phyloP scores from a whole-genome alignment of 2,797 vertebrate genomes.

The Rachycentron canadum region DNA sequence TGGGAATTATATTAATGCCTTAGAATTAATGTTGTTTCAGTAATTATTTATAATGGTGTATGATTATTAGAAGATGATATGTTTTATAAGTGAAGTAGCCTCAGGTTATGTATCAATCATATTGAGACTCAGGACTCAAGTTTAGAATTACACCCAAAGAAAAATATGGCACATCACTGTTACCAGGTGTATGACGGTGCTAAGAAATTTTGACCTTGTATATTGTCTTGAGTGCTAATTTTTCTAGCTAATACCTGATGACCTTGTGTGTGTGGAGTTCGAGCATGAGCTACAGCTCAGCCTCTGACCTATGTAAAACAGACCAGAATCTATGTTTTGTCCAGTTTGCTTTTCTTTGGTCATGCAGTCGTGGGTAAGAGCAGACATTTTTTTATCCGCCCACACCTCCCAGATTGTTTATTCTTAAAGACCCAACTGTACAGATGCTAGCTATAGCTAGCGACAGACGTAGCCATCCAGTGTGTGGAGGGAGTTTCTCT shows the following conservation, averaged over 20 bases:
- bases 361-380: too few relatives aligned
- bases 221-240: too few relatives aligned
- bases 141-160: neutral
- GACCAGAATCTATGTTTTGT: neutral
- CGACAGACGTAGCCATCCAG: neutral
- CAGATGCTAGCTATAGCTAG: neutral
- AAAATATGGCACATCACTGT: neutral
- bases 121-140: too few relatives aligned
- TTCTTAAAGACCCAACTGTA: neutral
- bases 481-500: too few relatives aligned
- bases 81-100: slow-evolving; percentile 21
- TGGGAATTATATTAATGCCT: slow-evolving; percentile 31
- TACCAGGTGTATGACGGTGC: neutral
- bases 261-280: too few relatives aligned
- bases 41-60: slow-evolving; percentile 42
- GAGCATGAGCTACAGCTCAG: too few relatives aligned
- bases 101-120: slow-evolving; percentile 2
- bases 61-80: slow-evolving; percentile 32
- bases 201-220: too few relatives aligned
- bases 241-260: too few relatives aligned
- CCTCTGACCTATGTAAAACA: too few relatives aligned
- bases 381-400: too few relatives aligned
- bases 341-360: too few relatives aligned
- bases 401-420: too few relatives aligned
- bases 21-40: slow-evolving; percentile 13